Conservation (phyloP, 2,113 vertebrate species). For the Neolamprologus brichardi region DNA sequence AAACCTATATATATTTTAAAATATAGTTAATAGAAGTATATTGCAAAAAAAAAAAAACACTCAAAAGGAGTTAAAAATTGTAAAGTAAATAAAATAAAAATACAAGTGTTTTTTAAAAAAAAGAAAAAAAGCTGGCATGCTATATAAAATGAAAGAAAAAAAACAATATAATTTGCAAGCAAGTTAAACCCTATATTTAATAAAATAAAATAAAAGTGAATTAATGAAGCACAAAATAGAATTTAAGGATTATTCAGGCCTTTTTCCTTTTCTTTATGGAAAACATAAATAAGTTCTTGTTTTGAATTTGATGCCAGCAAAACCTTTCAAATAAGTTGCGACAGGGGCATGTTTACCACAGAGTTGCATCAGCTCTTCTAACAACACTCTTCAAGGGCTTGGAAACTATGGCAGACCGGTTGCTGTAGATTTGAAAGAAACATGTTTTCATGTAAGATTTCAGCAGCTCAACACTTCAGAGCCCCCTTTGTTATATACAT, state of each 20-base stretch:
- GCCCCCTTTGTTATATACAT: not conserved
- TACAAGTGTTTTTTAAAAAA: not conserved
- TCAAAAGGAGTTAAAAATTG: not conserved
- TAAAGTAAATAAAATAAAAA: not conserved
- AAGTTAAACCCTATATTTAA: not conserved
- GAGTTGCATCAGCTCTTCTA: not conserved
- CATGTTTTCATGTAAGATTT: not conserved
- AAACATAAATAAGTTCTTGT: not conserved
- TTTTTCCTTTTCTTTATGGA: not conserved
- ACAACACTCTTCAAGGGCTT: not conserved
- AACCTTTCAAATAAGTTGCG: not conserved
- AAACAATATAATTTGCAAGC: not conserved
- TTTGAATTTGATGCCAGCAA: not conserved
- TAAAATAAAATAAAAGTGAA: not conserved
- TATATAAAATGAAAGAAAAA: not conserved
- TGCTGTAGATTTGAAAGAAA: not conserved
- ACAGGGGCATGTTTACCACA: not conserved
- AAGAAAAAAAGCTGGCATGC: not conserved
- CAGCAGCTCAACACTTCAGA: not conserved
- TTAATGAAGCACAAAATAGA: not conserved
- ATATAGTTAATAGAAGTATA: not conserved
- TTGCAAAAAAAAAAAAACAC: not conserved
- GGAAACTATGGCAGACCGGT: not conserved
- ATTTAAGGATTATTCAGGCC: not conserved
- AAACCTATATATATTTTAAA: not conserved